Base-by-base conservation (phyloP, 1,140 invertebrate genomes). In the Oryctes rhinoceros region DNA sequence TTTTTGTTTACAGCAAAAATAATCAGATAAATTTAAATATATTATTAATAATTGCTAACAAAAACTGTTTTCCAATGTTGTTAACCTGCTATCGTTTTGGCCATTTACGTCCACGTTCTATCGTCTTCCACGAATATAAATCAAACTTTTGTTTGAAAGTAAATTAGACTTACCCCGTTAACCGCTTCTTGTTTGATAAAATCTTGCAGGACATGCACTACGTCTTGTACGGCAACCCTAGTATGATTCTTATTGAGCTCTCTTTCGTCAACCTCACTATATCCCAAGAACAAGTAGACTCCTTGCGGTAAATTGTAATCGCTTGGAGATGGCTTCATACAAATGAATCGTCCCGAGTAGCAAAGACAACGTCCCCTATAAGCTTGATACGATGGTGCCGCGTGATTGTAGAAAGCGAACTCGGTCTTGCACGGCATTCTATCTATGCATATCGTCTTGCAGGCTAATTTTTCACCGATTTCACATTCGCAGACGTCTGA, bases 301-400 rank as follows among this genome's bases (percentile, higher is more conserved):
- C 96, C 96, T 87, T 93, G 92, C 11, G 93, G 92, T 80, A 95
- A 90, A 81, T 90, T 93, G 88, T 95, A 96, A 84, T 94, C 91
- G 85, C 93, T 94, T 82, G 93, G 93, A 81, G 92, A 92, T 79
- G 96, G 96, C 84, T 95, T 92, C 93, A 96, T 96, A 88, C 95
- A 97, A 88, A 97, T 96, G 88, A 97, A 97, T 81, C 92, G 91
- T 39, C 95, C 95, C 47, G 94, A 96, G 88, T 97, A 97, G 88
- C 96, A 97, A 80, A 97, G 91, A 88, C 96, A 97, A 76, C 94
- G 92, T 13, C 96, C 96, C 11, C 96, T 90, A 86, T 94, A 95
- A 24, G 96, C 95, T 87, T 96, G 94, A 88, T 96, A 97, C 79
- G 94, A 94, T 6, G 96, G 95, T 3, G 95, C 94, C 20, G 94